Conservation (phyloP, 2,113 vertebrate species). For the Alethe castanea region DNA sequence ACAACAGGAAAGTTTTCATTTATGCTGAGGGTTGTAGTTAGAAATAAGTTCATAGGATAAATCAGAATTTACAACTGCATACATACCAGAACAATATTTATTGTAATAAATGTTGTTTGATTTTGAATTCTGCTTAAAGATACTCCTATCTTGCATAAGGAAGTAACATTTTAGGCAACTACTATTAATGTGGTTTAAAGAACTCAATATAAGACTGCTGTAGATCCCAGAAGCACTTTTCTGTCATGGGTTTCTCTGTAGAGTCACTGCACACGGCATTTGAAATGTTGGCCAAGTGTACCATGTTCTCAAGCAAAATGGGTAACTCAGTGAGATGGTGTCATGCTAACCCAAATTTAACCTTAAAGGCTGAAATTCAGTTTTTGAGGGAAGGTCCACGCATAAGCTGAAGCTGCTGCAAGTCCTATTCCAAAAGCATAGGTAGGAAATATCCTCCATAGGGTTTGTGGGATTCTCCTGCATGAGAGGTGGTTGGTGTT, state of each 20-base stretch:
- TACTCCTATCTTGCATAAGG: neutral
- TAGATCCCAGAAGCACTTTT: neutral
- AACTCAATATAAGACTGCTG: neutral
- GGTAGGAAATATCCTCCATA: neutral
- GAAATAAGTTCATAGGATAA: neutral
- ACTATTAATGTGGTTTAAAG: neutral
- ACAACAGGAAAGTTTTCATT: neutral
- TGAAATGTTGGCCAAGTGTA: neutral
- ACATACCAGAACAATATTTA: neutral
- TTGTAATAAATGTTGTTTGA: neutral
- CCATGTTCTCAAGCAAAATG: neutral
- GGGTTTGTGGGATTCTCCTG: neutral
- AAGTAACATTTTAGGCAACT: neutral
- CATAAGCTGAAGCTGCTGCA: neutral
- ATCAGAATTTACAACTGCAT: neutral
- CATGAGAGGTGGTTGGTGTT: neutral
- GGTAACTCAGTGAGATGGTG: neutral
- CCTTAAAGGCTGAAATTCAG: neutral
- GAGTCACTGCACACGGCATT: neutral
- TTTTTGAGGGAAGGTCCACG: accelerated
- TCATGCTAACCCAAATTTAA: neutral
- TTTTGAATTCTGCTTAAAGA: neutral
- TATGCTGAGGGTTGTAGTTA: neutral
- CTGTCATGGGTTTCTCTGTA: neutral
- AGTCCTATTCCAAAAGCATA: neutral